Conservation (phyloP, 2,113 vertebrate genomes). For the Burhinus oedicnemus region DNA sequence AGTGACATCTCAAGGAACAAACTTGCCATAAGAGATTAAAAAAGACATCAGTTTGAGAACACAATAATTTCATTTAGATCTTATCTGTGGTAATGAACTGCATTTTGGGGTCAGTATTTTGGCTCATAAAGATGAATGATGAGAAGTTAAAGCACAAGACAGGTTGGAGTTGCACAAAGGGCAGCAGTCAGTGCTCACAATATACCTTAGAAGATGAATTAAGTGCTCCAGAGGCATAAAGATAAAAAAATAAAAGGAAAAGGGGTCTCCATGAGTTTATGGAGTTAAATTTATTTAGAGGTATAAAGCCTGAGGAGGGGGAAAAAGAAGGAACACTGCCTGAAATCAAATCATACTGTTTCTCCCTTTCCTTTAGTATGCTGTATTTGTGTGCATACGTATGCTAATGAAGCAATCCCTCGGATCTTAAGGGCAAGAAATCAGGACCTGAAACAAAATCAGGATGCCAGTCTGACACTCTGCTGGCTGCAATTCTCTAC, state of each 20-base stretch:
- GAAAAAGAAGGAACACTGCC: neutral
- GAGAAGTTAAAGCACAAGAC: neutral
- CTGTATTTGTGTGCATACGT: neutral
- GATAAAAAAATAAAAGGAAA: neutral
- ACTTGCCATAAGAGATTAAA: neutral
- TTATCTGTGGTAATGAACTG: neutral
- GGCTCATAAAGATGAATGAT: neutral
- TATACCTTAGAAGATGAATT: slow-evolving; percentile 11
- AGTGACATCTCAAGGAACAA: slow-evolving; percentile 4
- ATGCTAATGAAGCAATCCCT: slow-evolving; percentile 22
- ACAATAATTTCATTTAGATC: slow-evolving; percentile 13
- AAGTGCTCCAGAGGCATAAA: slow-evolving; percentile 14
- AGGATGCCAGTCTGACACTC: slow-evolving; percentile 23
- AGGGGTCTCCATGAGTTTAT: neutral
- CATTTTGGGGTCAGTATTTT: slow-evolving; percentile 21
- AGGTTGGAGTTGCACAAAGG: slow-evolving; percentile 23
- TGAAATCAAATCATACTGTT: neutral
- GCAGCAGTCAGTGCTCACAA: slow-evolving; percentile 23
- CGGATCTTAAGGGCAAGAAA: slow-evolving; percentile 37
- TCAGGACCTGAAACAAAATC: slow-evolving; percentile 60
- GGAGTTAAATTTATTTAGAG: neutral
- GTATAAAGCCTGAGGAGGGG: neutral
- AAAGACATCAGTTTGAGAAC: slow-evolving; percentile 1
- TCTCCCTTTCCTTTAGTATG: neutral
- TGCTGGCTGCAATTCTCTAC: slow-evolving; percentile 19